phyloP scores from a whole-genome alignment of 1,140 invertebrate genomes.

The Camponotus pennsylvanicus region DNA sequence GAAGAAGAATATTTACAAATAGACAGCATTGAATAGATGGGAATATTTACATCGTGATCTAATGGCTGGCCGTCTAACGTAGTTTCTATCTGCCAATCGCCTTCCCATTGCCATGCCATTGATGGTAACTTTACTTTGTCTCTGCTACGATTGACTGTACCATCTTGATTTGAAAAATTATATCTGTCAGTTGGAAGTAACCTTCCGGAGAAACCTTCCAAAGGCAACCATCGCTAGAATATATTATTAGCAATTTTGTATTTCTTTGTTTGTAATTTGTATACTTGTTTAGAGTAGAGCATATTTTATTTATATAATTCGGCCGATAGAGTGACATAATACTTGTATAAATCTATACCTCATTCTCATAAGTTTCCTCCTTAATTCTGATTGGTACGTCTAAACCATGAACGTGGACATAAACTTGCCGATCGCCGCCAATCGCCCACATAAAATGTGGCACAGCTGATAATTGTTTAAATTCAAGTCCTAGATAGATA shows the following conservation, averaged over 20 bases:
- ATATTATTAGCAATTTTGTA: slow-evolving; percentile 12
- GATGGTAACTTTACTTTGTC: slow-evolving; percentile 94
- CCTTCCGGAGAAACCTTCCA: slow-evolving; percentile 94
- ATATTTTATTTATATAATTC: neutral
- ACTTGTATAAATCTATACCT: slow-evolving; percentile 86
- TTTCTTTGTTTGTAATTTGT: neutral
- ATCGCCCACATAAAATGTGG: slow-evolving; percentile 96
- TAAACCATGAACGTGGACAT: slow-evolving; percentile 94
- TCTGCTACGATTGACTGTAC: slow-evolving; percentile 91
- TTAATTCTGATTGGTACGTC: slow-evolving; percentile 96
- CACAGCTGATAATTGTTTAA: slow-evolving; percentile 94
- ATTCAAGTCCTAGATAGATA: slow-evolving; percentile 93
- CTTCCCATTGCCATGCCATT: slow-evolving; percentile 97
- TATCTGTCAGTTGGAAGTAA: slow-evolving; percentile 95
- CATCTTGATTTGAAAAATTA: slow-evolving; percentile 94
- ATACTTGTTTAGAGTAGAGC: neutral
- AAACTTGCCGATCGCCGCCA: slow-evolving; percentile 96
- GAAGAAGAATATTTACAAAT: neutral
- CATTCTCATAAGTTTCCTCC: slow-evolving; percentile 97
- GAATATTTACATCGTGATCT: slow-evolving; percentile 91
- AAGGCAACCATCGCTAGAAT: slow-evolving; percentile 94
- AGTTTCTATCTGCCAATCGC: slow-evolving; percentile 96
- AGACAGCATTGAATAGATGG: neutral
- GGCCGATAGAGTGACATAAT: neutral
- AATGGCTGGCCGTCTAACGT: slow-evolving; percentile 95